Evolutionary conservation across 1,140 invertebrate genomes (phyloP).

Genomic region (Antheraea mylitta): DNA sequence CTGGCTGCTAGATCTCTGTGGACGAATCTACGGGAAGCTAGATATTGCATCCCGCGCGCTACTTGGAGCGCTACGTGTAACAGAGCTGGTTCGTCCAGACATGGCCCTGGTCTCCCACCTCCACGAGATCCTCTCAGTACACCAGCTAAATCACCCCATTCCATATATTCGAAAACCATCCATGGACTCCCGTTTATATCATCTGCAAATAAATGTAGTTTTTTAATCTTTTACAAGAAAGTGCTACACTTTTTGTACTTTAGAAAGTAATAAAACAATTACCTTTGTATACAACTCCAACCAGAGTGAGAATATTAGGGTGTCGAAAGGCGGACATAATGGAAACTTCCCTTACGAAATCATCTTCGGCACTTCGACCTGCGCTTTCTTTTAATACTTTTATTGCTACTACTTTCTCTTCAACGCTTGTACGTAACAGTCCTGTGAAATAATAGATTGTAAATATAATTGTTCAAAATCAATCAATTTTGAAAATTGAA

Average conservation of each 20-base stretch:
- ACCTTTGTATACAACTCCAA: constrained; percentile 90
- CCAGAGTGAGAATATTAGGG: constrained; percentile 90
- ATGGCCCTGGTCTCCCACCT: constrained; percentile 66
- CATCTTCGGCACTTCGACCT: constrained; percentile 89
- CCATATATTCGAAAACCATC: constrained; percentile 97
- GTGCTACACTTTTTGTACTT: not conserved
- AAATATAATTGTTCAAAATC: no score
- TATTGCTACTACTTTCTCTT: constrained; percentile 85
- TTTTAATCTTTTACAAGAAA: no score
- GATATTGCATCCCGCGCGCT: constrained; percentile 92
- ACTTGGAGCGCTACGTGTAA: constrained; percentile 85
- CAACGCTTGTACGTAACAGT: constrained; percentile 75
- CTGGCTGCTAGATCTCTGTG: constrained; percentile 95
- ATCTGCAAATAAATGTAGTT: constrained; percentile 55
- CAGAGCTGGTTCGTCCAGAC: constrained; percentile 76
- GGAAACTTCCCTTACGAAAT: constrained; percentile 93
- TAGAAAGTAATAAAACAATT: constrained; percentile 30
- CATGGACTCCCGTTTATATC: constrained; percentile 87
- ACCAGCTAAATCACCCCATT: constrained; percentile 91
- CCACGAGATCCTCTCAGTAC: constrained; percentile 85
- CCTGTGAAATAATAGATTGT: constrained; percentile 64
- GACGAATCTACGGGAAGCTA: constrained; percentile 92
- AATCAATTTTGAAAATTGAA: no score
- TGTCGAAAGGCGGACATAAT: constrained; percentile 95
- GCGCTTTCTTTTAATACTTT: constrained; percentile 92